Conservation (phyloP, 2,797 vertebrate species). For the Micrastur ruficollis region DNA sequence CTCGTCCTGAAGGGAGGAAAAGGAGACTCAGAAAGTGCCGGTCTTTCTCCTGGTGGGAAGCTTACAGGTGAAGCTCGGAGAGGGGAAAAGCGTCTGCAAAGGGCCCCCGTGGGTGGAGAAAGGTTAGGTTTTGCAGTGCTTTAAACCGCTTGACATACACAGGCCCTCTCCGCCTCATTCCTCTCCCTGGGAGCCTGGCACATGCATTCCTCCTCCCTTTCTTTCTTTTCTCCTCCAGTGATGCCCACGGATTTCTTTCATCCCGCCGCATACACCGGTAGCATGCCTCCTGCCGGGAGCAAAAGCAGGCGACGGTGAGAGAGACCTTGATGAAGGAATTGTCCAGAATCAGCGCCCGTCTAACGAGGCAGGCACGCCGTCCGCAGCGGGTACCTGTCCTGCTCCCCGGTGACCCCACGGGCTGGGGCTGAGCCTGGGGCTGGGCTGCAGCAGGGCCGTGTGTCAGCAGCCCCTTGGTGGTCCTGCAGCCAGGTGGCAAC, state of each 20-base stretch:
- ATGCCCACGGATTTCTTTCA: neutral
- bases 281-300: neutral
- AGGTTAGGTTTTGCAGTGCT: neutral
- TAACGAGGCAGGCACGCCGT: rapidly evolving
- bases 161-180: neutral
- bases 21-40: neutral
- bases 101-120: neutral
- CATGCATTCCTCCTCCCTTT: neutral
- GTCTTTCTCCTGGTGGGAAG: neutral
- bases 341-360: neutral
- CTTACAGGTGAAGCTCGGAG: neutral
- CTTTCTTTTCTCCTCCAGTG: neutral
- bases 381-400: neutral
- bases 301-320: neutral
- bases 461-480: too few species aligned
- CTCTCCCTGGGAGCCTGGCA: neutral
- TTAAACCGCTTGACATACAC: neutral
- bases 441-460: neutral
- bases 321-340: neutral
- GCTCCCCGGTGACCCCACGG: neutral
- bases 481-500: too few species aligned
- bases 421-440: neutral
- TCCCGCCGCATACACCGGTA: neutral
- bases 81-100: neutral
- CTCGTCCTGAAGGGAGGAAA: neutral